phyloP scores from a whole-genome alignment of 2,888 invertebrate species.

The Syritta pipiens region DNA sequence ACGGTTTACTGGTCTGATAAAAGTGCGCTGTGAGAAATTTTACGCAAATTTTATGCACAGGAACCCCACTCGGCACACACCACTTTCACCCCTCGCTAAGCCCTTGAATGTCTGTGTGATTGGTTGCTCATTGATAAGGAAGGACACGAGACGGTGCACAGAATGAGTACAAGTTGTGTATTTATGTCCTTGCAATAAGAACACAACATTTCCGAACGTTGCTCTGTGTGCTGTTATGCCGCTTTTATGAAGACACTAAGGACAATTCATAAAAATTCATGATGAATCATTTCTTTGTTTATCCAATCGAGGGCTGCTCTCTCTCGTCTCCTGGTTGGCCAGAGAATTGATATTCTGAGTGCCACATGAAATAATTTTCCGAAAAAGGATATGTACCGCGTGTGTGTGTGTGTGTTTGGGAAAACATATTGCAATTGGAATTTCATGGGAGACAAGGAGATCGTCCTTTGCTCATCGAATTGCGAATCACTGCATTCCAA shows the following conservation, averaged over 20 bases:
- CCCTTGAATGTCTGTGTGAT: too few species aligned
- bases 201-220: not conserved
- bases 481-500: not conserved
- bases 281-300: constrained; percentile 32
- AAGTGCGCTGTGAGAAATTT: constrained; percentile 37
- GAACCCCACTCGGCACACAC: not conserved
- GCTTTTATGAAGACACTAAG: not conserved
- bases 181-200: not conserved
- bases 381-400: constrained; percentile 12
- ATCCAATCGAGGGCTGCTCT: constrained; percentile 2
- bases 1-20: constrained; percentile 41
- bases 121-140: too few species aligned
- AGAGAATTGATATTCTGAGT: not conserved
- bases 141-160: too few species aligned
- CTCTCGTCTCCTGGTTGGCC: too few species aligned
- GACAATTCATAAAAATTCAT: constrained; percentile 25
- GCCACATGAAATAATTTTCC: not conserved
- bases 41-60: constrained; percentile 34
- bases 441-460: constrained; percentile 5
- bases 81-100: too few species aligned
- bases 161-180: too few species aligned
- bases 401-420: too few species aligned
- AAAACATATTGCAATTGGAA: constrained; percentile 26
- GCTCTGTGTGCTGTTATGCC: not conserved
- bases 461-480: constrained; percentile 6